Percentiles rank a stretch among this genome's conserved stretches.
Evolutionary conservation across 37 sponge, comb jelly and placozoan species (phyloP).

Genomic region (Cliona cf. orientalis): DNA sequence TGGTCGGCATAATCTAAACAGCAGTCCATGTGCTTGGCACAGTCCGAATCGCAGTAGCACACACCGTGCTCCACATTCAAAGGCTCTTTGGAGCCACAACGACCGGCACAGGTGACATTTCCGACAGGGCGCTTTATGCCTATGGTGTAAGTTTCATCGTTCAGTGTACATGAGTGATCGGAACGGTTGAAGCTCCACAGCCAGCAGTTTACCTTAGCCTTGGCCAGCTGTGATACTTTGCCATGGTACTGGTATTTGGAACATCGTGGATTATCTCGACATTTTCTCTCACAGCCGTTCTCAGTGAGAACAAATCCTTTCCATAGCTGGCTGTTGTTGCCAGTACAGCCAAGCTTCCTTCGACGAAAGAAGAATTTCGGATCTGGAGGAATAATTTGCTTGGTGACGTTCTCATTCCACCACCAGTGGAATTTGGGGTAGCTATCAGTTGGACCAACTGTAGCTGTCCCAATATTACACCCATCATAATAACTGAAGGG

Average conservation of each 20-base stretch:
- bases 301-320: constrained; percentile 26
- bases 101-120: constrained; percentile 28
- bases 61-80: neutral
- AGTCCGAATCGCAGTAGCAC: constrained; percentile 49
- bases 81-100: constrained; percentile 24
- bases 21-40: constrained; percentile 55
- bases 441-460: neutral
- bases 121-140: constrained; percentile 41
- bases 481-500: constrained; percentile 29
- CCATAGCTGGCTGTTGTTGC: constrained; percentile 31
- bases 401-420: constrained; percentile 25
- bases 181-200: constrained; percentile 45
- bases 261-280: constrained; percentile 7
- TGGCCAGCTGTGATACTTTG: neutral
- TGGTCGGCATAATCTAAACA: constrained; percentile 60
- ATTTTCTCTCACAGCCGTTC: constrained; percentile 17
- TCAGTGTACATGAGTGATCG: constrained; percentile 16
- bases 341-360: constrained; percentile 6
- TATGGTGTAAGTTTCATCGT: constrained; percentile 25
- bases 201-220: constrained; percentile 31
- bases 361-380: constrained; percentile 28
- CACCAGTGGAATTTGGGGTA: constrained; percentile 67
- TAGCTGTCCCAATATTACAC: constrained; percentile 1
- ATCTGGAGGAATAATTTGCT: constrained; percentile 51
- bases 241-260: constrained; percentile 38